Percentiles rank a stretch among this genome's conserved stretches.
Conservation (phyloP, 2,113 vertebrate genomes). For the Bufo bufo region DNA sequence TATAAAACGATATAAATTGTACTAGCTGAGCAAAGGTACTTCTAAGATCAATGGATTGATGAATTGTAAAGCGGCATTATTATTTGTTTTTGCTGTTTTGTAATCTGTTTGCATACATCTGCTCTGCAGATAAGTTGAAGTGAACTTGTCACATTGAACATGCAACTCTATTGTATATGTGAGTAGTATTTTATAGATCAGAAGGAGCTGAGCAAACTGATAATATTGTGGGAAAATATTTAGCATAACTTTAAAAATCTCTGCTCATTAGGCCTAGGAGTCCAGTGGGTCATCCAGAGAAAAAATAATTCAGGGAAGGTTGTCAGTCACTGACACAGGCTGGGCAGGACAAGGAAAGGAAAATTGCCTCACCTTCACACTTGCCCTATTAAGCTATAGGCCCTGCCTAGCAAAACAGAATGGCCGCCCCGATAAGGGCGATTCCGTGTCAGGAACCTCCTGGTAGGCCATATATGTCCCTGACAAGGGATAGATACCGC, state of each 20-base stretch:
- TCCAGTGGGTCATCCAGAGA: not conserved
- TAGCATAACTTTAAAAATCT: not conserved
- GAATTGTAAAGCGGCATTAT: not conserved
- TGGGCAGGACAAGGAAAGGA: too few relatives aligned
- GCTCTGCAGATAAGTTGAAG: not conserved
- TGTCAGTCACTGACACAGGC: not conserved
- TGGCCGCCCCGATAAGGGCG: too few relatives aligned
- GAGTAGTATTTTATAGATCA: not conserved
- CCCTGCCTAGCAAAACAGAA: too few relatives aligned
- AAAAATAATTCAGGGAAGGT: not conserved
- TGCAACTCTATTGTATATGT: not conserved
- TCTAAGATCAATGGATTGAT: constrained; percentile 18
- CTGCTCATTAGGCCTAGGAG: not conserved
- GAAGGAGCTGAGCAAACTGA: not conserved
- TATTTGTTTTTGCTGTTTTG: not conserved
- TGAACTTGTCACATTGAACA: not conserved
- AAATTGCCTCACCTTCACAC: too few relatives aligned
- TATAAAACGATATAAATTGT: constrained; percentile 13
- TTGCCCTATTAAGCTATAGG: too few relatives aligned
- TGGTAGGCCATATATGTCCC: too few relatives aligned
- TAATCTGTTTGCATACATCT: not conserved
- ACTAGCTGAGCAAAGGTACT: not conserved
- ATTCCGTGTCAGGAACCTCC: too few relatives aligned
- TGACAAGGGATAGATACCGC: too few relatives aligned
- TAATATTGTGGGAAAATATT: not conserved